Base-by-base conservation (phyloP, 92 coral and sea anemone species). In the Virgularia gustaviana region DNA sequence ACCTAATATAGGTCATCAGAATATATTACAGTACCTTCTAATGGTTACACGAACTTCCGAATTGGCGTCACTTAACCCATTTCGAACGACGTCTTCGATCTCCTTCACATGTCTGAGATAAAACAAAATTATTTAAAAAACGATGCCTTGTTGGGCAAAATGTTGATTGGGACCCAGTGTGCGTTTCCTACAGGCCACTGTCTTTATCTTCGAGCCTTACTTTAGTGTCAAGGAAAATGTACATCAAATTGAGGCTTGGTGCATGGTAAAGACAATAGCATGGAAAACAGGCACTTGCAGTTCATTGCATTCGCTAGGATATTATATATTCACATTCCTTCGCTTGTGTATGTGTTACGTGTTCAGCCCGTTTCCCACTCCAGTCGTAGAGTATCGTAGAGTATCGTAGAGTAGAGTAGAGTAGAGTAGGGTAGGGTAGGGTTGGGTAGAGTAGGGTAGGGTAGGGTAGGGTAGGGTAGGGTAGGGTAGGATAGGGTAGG, bases 61-160 rank as follows among this genome's bases (percentile, higher is more conserved):
- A 72, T 84, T 89, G 15, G 97, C 95, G 55, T 88, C 95, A 45
- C 94, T 81, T 36, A 92, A 83, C 30, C 89, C 91, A 68, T 89
- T 92, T 19, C 86, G 89, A 58, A 92, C 79, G 12, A 83, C 82
- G 32, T 89, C 89, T 71, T 92, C 98, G 64, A 92, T 76, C 39
- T 86, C 96, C n/a, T 52, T 22, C 31, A 83, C 80, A 43, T 90
- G 96, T 30, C 98, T 92, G 56, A 0, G 29, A 47, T 49, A 59
- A 45, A 29, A 18, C 39, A n/a, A 19, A 65, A 33, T 15, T 12
- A 45, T 9, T 32, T 35, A 9, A 36, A 27, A 58, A 19, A 25
- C 27, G 12, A 34, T 3, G 16, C 4, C 22, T 20, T 4, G 35
- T 0, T 30, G 31, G 0, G 32, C 45, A 15, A 7, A 15, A 15